Evolutionary conservation across 2,888 invertebrate genomes (phyloP).

Genomic region (Axea sp.): DNA sequence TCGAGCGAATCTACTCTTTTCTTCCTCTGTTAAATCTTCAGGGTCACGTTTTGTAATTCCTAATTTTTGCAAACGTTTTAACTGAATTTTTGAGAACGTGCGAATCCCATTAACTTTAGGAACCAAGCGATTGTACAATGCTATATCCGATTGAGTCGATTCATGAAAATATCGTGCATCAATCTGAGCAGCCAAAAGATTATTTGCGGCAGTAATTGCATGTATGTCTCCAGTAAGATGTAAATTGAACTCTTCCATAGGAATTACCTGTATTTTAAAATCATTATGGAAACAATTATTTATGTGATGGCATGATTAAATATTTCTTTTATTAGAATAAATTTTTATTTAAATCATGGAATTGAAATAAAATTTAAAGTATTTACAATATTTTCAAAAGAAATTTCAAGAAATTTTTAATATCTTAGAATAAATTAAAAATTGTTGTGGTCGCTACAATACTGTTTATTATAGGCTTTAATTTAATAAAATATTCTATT

Average conservation of each 20-base stretch:
- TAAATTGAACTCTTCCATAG: slow-evolving; percentile 99
- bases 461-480: too few species aligned
- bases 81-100: slow-evolving; percentile 92
- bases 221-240: slow-evolving; percentile 99
- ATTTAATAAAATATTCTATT: too few species aligned
- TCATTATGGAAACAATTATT: neutral
- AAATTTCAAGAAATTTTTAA: too few species aligned
- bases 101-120: slow-evolving; percentile 89
- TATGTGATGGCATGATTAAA: too few species aligned
- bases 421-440: too few species aligned
- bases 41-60: slow-evolving; percentile 94
- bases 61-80: slow-evolving; percentile 85
- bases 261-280: slow-evolving; percentile 87
- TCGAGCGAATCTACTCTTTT: slow-evolving; percentile 89
- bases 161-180: slow-evolving; percentile 99
- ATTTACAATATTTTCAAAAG: too few species aligned
- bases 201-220: slow-evolving; percentile 98
- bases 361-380: too few species aligned
- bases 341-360: too few species aligned
- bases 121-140: slow-evolving; percentile 92
- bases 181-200: slow-evolving; percentile 97
- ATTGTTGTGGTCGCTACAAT: too few species aligned
- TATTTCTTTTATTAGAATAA: too few species aligned
- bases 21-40: slow-evolving; percentile 87
- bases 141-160: slow-evolving; percentile 91